phyloP scores from a whole-genome alignment of 2,113 vertebrate species.

The Microtus richardsoni region DNA sequence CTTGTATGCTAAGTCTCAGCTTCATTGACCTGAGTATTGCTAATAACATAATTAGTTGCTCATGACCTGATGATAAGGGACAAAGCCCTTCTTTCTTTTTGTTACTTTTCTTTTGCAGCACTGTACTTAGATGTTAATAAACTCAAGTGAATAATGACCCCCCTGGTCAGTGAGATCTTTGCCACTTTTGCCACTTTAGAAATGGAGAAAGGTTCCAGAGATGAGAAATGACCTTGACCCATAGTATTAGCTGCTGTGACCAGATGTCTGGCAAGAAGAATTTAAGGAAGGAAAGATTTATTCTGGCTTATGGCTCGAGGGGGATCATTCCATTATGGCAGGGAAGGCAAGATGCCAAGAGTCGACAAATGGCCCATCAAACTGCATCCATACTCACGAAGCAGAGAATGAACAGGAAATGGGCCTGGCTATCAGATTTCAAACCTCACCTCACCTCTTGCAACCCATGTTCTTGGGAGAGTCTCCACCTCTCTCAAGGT shows the following conservation, averaged over 20 bases:
- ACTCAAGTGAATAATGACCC: conserved; percentile 73
- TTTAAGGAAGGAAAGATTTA: not conserved
- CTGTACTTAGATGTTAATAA: conserved; percentile 71
- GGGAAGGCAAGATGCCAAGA: not conserved
- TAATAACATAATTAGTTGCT: conserved; percentile 7
- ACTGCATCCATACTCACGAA: not conserved
- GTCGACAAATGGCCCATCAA: not conserved
- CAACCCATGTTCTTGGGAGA: too few species aligned
- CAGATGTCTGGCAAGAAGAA: not conserved
- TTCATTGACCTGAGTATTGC: not conserved
- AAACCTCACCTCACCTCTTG: too few species aligned
- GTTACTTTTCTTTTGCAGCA: not conserved
- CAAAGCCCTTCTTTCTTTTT: not conserved
- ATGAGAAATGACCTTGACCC: conserved; percentile 45
- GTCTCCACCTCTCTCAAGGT: not conserved
- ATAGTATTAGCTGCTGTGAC: not conserved
- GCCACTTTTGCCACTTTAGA: conserved; percentile 71
- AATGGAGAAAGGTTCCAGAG: conserved; percentile 73
- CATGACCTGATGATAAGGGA: not conserved
- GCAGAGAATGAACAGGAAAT: not conserved
- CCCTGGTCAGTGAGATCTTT: conserved; percentile 58
- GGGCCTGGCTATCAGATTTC: too few species aligned
- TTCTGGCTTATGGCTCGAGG: not conserved
- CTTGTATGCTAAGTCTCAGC: not conserved
- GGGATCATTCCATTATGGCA: not conserved